Conservation (phyloP, 2,888 invertebrate species). For the Athalia rosae region DNA sequence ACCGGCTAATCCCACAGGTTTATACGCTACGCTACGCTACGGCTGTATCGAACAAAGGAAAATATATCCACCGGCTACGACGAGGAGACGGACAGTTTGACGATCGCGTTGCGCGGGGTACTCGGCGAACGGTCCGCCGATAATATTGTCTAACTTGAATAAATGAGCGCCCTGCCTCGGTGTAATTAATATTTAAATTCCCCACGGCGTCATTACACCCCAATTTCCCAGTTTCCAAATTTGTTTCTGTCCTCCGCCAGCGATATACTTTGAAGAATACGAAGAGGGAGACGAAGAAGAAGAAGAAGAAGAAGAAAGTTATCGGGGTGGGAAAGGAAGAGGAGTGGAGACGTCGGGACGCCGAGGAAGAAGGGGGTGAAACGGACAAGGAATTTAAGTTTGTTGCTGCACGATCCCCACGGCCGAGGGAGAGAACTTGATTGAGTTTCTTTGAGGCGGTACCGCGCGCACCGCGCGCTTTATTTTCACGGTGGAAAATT, state of each 20-base stretch:
- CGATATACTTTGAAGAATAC: conserved; percentile 30
- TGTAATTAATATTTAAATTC: conserved; percentile 44
- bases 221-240: conserved; percentile 40
- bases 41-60: conserved; percentile 5
- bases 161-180: conserved; percentile 26
- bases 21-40: no score
- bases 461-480: conserved; percentile 54
- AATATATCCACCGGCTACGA: not conserved
- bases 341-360: conserved; percentile 57
- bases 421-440: conserved; percentile 47
- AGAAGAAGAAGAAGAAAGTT: conserved; percentile 20
- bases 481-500: conserved; percentile 64
- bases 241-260: conserved; percentile 36
- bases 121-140: conserved; percentile 7
- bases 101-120: not conserved
- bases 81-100: not conserved
- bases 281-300: no score
- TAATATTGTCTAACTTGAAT: conserved; percentile 35
- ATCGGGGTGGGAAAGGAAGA: conserved; percentile 41
- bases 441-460: conserved; percentile 55
- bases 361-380: conserved; percentile 59
- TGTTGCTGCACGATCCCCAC: conserved; percentile 51
- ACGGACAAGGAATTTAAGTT: conserved; percentile 63
- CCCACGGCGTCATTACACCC: conserved; percentile 41
- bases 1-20: not conserved